Evolutionary conservation across 2,797 vertebrate genomes (phyloP).

Genomic region (Kryptolebias ocellatus): DNA sequence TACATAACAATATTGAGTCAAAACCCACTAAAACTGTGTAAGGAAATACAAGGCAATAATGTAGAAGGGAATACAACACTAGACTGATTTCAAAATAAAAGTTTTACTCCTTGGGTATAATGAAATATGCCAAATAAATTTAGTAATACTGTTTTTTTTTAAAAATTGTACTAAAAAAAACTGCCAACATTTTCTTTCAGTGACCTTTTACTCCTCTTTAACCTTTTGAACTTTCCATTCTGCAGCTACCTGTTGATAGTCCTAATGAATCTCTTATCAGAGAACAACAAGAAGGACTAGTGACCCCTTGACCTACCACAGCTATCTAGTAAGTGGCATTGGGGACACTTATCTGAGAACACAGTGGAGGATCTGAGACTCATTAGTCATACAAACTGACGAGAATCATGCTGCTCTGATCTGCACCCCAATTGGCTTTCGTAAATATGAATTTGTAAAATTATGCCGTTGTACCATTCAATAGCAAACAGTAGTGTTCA

Average conservation of each 20-base stretch:
- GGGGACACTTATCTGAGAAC: slow-evolving; percentile 47
- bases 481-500: slow-evolving; percentile 9
- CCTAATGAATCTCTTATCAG: slow-evolving; percentile 69
- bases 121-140: background rate
- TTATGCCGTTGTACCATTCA: background rate
- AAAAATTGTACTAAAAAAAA: background rate
- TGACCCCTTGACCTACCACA: slow-evolving; percentile 57
- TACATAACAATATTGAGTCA: background rate
- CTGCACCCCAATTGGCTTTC: background rate
- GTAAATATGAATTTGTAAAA: slow-evolving; percentile 12
- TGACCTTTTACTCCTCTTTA: slow-evolving; percentile 69
- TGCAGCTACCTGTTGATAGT: slow-evolving; percentile 67
- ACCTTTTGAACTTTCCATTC: slow-evolving; percentile 65
- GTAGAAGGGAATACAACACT: background rate
- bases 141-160: too few species aligned
- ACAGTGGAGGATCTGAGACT: slow-evolving; percentile 25
- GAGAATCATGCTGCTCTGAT: slow-evolving; percentile 13
- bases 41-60: background rate
- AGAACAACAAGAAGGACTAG: slow-evolving; percentile 62
- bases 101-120: background rate
- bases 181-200: slow-evolving; percentile 4
- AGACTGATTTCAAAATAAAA: background rate
- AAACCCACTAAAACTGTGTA: slow-evolving; percentile 5
- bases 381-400: slow-evolving; percentile 39
- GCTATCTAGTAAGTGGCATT: slow-evolving; percentile 63